A percentile compares a stretch with the other conserved stretches of the same genome.
Conservation (phyloP, 2,888 invertebrate species). For the Scaptodrosophila latifasciaeformis region DNA sequence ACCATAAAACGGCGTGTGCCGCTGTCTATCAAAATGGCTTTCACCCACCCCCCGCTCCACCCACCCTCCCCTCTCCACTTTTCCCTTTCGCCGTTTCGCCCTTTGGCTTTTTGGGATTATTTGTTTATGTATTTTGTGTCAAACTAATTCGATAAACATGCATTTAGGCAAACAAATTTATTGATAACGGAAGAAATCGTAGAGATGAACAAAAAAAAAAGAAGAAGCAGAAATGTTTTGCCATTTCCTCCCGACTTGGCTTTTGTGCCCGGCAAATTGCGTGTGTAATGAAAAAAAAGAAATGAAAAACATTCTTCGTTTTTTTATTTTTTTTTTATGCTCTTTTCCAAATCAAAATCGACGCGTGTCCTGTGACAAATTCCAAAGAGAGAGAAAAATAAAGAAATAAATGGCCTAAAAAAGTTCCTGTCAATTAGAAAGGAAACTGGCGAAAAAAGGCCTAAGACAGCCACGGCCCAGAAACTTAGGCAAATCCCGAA, state of each 20-base stretch:
- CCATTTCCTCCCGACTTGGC: constrained; percentile 10
- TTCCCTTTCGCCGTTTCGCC: no score
- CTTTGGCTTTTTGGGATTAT: constrained; percentile 18
- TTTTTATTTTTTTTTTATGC: no score
- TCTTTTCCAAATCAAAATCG: no score
- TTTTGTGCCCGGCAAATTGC: constrained; percentile 60
- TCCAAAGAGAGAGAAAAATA: constrained; percentile 48
- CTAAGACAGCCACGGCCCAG: constrained; percentile 3
- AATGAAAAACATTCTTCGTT: no score
- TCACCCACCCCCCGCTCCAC: no score
- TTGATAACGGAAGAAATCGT: constrained; percentile 56
- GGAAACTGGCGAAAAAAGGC: constrained; percentile 11
- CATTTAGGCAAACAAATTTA: constrained; percentile 57
- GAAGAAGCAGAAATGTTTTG: no score
- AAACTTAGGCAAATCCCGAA: neutral
- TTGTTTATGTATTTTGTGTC: constrained; percentile 13
- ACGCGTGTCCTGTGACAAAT: constrained; percentile 55
- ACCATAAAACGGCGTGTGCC: no score
- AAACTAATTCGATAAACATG: constrained; percentile 58
- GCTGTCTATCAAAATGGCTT: no score
- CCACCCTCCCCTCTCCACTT: no score
- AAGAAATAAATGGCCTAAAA: constrained; percentile 44
- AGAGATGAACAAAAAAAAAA: no score
- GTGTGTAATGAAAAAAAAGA: constrained; percentile 52
- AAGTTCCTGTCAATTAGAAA: constrained; percentile 48